Conservation (phyloP, 2,797 vertebrate species). For the Mastacembelus armatus region DNA sequence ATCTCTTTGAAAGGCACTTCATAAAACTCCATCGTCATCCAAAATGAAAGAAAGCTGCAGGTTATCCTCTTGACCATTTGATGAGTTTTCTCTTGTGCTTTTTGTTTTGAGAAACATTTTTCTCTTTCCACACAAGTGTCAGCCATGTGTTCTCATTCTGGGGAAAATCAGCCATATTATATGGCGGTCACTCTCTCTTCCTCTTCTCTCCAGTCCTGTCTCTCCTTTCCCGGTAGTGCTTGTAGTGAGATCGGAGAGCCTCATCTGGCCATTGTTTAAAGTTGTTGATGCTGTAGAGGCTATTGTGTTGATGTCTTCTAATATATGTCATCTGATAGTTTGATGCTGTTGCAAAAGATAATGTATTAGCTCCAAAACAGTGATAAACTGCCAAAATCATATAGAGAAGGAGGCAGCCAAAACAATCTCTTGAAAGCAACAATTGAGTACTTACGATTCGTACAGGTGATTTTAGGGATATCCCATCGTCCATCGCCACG, state of each 20-base stretch:
- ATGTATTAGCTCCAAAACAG: conserved; percentile 2
- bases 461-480: conserved; percentile 93
- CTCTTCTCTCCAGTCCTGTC: conserved; percentile 75
- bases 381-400: not conserved
- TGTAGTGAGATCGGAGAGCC: conserved; percentile 82
- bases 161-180: conserved; percentile 82
- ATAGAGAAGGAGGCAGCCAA: not conserved
- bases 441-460: conserved; percentile 90
- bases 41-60: conserved; percentile 56
- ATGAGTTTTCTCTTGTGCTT: conserved; percentile 66
- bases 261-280: conserved; percentile 86
- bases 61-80: conserved; percentile 55
- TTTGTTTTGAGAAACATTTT: conserved; percentile 71
- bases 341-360: conserved; percentile 86
- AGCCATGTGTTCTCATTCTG: conserved; percentile 35
- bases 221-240: conserved; percentile 86
- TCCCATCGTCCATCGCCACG: conserved; percentile 94
- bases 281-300: conserved; percentile 84
- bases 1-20: conserved; percentile 82
- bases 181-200: conserved; percentile 84
- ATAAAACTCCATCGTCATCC: conserved; percentile 63
- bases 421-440: not conserved
- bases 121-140: conserved; percentile 52
- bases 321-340: conserved; percentile 91
- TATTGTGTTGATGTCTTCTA: conserved; percentile 90